phyloP scores from a whole-genome alignment of 2,888 invertebrate species.

The Erebia ligea region DNA sequence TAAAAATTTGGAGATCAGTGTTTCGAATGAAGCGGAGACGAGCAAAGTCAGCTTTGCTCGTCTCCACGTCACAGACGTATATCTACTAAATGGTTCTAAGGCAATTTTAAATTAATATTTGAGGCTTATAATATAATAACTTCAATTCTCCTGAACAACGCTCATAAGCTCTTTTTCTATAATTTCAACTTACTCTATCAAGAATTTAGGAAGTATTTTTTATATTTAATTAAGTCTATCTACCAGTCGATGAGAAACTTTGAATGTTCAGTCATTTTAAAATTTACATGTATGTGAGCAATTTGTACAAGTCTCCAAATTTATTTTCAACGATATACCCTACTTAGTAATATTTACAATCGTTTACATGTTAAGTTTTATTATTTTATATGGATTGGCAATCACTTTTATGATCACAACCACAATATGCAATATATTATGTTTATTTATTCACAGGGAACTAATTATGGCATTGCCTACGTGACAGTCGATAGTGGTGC shows the following conservation, averaged over 20 bases:
- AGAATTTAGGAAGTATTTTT: constrained; percentile 37
- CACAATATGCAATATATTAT: constrained; percentile 71
- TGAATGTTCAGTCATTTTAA: constrained; percentile 78
- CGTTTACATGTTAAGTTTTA: constrained; percentile 44
- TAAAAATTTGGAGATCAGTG: not conserved
- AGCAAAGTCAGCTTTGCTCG: too few relatives aligned
- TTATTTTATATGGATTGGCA: constrained; percentile 76
- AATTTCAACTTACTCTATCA: constrained; percentile 21
- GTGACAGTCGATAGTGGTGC: constrained; percentile 34
- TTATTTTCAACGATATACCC: constrained; percentile 67
- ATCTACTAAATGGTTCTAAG: not conserved
- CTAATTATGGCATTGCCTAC: constrained; percentile 37
- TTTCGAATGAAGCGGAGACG: not conserved
- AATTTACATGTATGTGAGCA: constrained; percentile 79
- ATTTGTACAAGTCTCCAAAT: constrained; percentile 81
- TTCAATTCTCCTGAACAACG: not conserved
- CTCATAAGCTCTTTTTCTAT: constrained; percentile 11
- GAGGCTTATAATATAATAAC: not conserved
- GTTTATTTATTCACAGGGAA: constrained; percentile 43
- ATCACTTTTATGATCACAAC: constrained; percentile 80
- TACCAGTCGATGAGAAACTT: constrained; percentile 78
- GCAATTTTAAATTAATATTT: not conserved
- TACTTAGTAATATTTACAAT: constrained; percentile 68
- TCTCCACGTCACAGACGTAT: too few relatives aligned
- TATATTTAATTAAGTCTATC: constrained; percentile 53